These are phyloP conservation scores for Willowsia nigromaculata DNA, from an alignment of 2,888 invertebrate species.

Conservation along the genomic window DNA sequence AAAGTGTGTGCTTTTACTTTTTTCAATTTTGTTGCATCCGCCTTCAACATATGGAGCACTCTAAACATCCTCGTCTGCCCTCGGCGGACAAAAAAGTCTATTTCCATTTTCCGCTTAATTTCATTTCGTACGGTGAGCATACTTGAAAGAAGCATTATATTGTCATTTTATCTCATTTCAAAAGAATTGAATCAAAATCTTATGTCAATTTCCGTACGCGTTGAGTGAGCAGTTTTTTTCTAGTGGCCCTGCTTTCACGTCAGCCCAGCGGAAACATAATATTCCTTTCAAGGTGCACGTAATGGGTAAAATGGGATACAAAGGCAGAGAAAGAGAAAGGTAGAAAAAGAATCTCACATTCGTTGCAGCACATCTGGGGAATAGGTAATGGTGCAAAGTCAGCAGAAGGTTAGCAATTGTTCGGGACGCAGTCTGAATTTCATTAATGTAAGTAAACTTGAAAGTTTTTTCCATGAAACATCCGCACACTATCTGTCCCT, in stretches of 20 bases:
- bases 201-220: not conserved
- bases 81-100: not conserved
- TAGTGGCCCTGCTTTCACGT: not conserved
- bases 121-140: not conserved
- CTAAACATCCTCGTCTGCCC: not conserved
- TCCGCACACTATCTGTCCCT: not conserved
- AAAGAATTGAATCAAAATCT: not conserved
- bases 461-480: not conserved
- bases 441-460: not conserved
- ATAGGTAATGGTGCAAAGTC: conserved; percentile 23
- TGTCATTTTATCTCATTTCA: conserved; percentile 11
- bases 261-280: not conserved
- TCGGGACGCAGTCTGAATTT: not conserved
- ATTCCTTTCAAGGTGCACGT: not conserved
- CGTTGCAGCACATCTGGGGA: not conserved
- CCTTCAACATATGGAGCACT: not conserved
- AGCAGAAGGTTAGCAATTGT: conserved; percentile 5
- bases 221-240: not conserved
- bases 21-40: not conserved
- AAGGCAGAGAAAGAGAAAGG: not conserved
- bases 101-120: conserved; percentile 23
- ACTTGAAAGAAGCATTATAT: not conserved
- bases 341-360: not conserved
- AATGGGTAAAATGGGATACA: not conserved
- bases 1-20: conserved; percentile 41